Percentiles rank a stretch among this genome's conserved stretches.
phyloP scores from a whole-genome alignment of 2,888 invertebrate genomes.

The Lamellibrachia satsuma region DNA sequence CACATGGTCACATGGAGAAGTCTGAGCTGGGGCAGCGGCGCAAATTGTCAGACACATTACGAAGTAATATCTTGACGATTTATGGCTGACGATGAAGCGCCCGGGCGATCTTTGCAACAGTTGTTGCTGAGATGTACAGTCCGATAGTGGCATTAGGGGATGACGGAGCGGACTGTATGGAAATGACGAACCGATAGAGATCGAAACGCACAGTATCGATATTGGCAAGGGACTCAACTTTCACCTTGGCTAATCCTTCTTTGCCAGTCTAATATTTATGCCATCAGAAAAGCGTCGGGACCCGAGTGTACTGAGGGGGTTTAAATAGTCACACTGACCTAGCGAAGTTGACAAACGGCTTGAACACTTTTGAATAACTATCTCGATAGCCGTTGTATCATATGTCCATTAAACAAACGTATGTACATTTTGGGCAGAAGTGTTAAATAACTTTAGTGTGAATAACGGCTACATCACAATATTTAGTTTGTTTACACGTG shows the following conservation, averaged over 20 bases:
- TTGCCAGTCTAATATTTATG: not conserved
- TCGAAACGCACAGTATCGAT: not conserved
- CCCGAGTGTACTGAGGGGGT: not conserved
- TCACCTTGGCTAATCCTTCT: conserved; percentile 12
- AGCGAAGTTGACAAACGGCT: not conserved
- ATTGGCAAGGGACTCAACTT: conserved; percentile 3
- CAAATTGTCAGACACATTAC: not conserved
- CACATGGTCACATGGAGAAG: not conserved
- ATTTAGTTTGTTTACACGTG: not conserved
- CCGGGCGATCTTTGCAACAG: not conserved
- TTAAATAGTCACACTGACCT: not conserved
- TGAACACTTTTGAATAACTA: not conserved
- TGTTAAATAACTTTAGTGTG: not conserved
- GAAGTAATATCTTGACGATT: not conserved
- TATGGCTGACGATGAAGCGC: not conserved
- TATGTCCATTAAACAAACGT: not conserved
- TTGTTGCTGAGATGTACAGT: not conserved
- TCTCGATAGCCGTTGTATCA: not conserved
- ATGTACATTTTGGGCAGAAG: not conserved
- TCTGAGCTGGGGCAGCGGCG: not conserved
- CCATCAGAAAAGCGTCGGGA: not conserved
- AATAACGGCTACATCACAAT: not conserved
- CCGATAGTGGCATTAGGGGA: not conserved
- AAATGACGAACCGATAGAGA: not conserved
- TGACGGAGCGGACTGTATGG: not conserved